Conservation (phyloP, 1,140 invertebrate genomes). For the Brachionus calyciflorus region DNA sequence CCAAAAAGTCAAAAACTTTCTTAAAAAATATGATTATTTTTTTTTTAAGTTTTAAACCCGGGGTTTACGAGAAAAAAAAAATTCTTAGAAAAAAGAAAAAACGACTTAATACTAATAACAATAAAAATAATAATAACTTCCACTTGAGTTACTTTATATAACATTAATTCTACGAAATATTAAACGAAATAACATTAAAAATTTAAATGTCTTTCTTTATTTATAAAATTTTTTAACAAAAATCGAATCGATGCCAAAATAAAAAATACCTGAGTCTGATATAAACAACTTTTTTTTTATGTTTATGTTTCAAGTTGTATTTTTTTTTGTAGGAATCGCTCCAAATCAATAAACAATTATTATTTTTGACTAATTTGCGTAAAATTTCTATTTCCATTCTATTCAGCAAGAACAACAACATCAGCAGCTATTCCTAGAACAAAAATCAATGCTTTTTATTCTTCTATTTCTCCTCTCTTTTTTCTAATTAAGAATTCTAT, state of each 20-base stretch:
- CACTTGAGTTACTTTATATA: conserved; percentile 44
- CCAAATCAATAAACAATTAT: background rate
- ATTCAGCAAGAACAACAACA: too few species aligned
- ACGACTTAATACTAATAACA: conserved; percentile 20
- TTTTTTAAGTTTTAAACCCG: background rate
- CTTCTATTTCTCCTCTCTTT: too few species aligned
- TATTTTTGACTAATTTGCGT: conserved; percentile 44
- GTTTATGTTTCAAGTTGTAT: background rate
- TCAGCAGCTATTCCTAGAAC: too few species aligned
- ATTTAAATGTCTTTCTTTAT: conserved; percentile 20
- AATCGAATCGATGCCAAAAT: background rate
- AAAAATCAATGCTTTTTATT: too few species aligned
- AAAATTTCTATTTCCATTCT: background rate
- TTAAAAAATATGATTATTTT: background rate
- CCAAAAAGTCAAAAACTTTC: conserved; percentile 17
- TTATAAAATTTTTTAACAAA: background rate
- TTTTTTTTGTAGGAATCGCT: too few species aligned
- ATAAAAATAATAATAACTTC: conserved; percentile 44
- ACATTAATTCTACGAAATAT: conserved; percentile 16
- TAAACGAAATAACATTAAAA: background rate
- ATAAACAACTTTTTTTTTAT: background rate
- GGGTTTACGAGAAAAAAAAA: background rate
- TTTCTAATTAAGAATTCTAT: background rate
- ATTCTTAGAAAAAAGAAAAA: background rate
- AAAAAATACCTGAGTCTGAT: background rate